Evolutionary conservation across 2,888 invertebrate species (phyloP).

Genomic region (Agrochola lychnidis): DNA sequence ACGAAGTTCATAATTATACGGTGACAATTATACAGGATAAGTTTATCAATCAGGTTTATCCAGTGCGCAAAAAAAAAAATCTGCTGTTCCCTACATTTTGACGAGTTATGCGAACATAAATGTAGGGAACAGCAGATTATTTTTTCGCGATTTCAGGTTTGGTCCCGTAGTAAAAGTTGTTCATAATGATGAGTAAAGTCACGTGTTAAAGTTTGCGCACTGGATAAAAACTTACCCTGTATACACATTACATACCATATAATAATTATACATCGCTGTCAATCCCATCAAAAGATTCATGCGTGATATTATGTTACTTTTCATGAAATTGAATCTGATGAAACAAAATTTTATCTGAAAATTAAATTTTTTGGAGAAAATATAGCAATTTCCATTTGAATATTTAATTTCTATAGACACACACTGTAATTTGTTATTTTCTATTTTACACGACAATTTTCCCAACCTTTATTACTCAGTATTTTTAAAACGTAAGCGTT

Average conservation of each 20-base stretch:
- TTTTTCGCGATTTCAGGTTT: too few relatives aligned
- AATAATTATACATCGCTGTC: background rate
- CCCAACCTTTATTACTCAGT: background rate
- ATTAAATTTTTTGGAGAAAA: background rate
- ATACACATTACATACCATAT: background rate
- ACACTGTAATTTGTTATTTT: background rate
- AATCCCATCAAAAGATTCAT: background rate
- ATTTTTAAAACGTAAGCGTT: conserved; percentile 26
- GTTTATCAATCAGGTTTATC: too few relatives aligned
- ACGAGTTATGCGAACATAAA: too few relatives aligned
- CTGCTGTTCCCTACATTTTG: too few relatives aligned
- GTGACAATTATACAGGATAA: too few relatives aligned
- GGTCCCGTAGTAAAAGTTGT: too few relatives aligned
- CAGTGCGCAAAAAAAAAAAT: too few relatives aligned
- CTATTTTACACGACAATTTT: background rate
- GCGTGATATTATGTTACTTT: background rate
- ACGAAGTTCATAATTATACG: too few relatives aligned
- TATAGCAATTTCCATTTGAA: background rate
- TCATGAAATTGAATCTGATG: background rate
- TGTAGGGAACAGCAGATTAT: too few relatives aligned
- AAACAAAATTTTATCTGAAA: background rate
- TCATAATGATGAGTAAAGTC: too few relatives aligned
- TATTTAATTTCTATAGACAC: background rate
- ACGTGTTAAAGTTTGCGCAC: too few relatives aligned
- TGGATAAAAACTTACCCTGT: too few relatives aligned